A percentile compares a stretch with the other conserved stretches of the same genome.
These are phyloP conservation scores for Lasioglossum villosulum DNA, from an alignment of 2,888 invertebrate species.

Conservation along the genomic window DNA sequence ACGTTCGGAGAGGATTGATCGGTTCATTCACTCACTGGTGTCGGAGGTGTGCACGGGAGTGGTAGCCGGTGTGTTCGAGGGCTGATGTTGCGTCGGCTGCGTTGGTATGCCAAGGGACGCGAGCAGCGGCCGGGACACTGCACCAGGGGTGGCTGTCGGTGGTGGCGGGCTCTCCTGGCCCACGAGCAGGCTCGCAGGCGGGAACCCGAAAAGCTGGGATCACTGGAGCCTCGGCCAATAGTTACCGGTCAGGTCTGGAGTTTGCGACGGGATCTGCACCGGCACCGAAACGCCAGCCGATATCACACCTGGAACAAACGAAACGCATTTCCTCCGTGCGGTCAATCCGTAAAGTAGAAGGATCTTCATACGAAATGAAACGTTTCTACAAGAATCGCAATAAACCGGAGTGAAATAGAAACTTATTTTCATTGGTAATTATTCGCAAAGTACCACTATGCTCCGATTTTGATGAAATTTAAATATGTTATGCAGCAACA, in stretches of 20 bases:
- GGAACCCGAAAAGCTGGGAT: constrained; percentile 96
- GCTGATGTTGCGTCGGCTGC: constrained; percentile 73
- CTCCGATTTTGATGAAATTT: no score
- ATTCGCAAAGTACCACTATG: no score
- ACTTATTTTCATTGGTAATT: no score
- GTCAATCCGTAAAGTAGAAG: neutral
- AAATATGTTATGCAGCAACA: no score
- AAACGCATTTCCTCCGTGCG: neutral
- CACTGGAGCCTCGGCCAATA: constrained; percentile 97
- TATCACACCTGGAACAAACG: constrained; percentile 90
- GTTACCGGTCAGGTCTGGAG: constrained; percentile 91
- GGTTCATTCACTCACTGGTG: constrained; percentile 81
- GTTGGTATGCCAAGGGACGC: constrained; percentile 80
- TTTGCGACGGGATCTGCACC: constrained; percentile 95
- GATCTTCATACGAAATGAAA: neutral
- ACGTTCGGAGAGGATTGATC: constrained; percentile 48
- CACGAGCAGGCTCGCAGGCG: constrained; percentile 89
- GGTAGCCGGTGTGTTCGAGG: constrained; percentile 69
- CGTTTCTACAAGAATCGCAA: no score
- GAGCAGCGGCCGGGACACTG: constrained; percentile 83
- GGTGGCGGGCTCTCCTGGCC: constrained; percentile 85
- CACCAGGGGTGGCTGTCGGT: constrained; percentile 84
- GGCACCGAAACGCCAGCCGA: constrained; percentile 97
- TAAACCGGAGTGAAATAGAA: no score
- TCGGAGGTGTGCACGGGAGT: constrained; percentile 81